Conservation (phyloP, 1,140 invertebrate species). For the Pseudachorutes palmiensis region DNA sequence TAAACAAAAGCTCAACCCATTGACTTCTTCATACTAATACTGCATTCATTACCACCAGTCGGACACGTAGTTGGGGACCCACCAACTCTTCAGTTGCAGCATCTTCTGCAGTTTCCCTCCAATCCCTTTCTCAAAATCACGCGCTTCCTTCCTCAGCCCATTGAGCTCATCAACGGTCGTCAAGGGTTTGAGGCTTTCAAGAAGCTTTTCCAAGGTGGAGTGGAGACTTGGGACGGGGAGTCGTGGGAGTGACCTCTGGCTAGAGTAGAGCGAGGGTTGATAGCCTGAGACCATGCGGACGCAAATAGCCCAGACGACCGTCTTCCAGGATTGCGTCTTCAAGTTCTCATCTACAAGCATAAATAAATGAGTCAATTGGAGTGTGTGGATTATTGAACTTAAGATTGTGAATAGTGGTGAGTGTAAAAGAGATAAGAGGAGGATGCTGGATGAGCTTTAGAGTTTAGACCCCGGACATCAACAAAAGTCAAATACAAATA, state of each 20-base stretch:
- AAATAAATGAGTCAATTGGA: too few species aligned
- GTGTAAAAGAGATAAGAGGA: too few species aligned
- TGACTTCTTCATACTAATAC: too few species aligned
- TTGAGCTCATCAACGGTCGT: slow-evolving; percentile 45
- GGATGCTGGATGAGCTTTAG: too few species aligned
- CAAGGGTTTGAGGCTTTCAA: slow-evolving; percentile 46
- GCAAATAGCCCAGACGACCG: slow-evolving; percentile 44
- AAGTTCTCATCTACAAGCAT: slow-evolving; percentile 44
- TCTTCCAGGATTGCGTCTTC: slow-evolving; percentile 42
- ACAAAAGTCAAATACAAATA: too few species aligned
- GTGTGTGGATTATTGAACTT: too few species aligned
- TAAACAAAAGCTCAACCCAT: slow-evolving; percentile 2
- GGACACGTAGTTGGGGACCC: slow-evolving; percentile 48
- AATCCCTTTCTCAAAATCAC: slow-evolving; percentile 45
- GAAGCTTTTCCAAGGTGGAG: slow-evolving; percentile 43
- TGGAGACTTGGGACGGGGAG: slow-evolving; percentile 46
- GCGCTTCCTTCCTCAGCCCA: slow-evolving; percentile 42
- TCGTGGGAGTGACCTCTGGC: slow-evolving; percentile 46
- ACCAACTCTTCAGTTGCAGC: slow-evolving; percentile 48
- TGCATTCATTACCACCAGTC: slow-evolving; percentile 49
- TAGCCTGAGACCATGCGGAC: slow-evolving; percentile 47
- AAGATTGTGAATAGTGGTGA: too few species aligned
- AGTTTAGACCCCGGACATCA: too few species aligned
- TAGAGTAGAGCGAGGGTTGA: slow-evolving; percentile 47
- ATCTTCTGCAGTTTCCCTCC: slow-evolving; percentile 46